Evolutionary conservation across 2,797 vertebrate species (phyloP), one percentile per base, ranked within the genome.

Genomic region (Odontamblyopus lacepedii): DNA sequence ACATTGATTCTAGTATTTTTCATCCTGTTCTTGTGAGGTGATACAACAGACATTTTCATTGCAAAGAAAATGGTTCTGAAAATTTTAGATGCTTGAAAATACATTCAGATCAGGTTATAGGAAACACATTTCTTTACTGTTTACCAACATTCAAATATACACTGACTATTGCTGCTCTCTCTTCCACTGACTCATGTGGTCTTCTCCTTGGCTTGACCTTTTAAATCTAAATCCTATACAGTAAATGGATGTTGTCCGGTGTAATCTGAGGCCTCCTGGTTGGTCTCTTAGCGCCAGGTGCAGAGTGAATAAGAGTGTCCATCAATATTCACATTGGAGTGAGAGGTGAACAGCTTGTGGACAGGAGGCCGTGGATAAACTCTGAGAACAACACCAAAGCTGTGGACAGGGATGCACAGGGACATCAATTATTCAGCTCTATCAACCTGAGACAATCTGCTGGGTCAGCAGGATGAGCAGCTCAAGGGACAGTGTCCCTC

Each of bases 391-490:
- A 69, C 60, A 67, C 70, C 67, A 73, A 75, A 76, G 65, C 78
- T 75, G 78, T 41, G 72, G 53, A 60, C 51, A 67, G 66, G 35
- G 74, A 72, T 62, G 74, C 70, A 71, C 81, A 74, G 73, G 71
- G 84, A 83, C 80, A 91, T 90, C 81, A 81, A 91, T 92, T 89
- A 91, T 92, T 92, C 86, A 92, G 85, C 85, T 76, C 66, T 79
- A 87, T 29, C 83, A 83, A 63, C 75, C 81, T 78, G 50, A 75
- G 66, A 89, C 85, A 90, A 89, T 81, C 70, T 63, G 41, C 63
- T 55, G 62, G 73, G 85, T 83, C 83, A 82, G 82, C 84, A 76
- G 70, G 74, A 70, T 73, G 16, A 67, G 38, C 71, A 53, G 61
- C 84, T 69, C 75, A 75, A 61, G 18, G 50, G 71, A 19, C 23